These are phyloP conservation scores for Plecturocebus donacophilus DNA, from an alignment of 2,113 vertebrate genomes.

Conservation along the genomic window DNA sequence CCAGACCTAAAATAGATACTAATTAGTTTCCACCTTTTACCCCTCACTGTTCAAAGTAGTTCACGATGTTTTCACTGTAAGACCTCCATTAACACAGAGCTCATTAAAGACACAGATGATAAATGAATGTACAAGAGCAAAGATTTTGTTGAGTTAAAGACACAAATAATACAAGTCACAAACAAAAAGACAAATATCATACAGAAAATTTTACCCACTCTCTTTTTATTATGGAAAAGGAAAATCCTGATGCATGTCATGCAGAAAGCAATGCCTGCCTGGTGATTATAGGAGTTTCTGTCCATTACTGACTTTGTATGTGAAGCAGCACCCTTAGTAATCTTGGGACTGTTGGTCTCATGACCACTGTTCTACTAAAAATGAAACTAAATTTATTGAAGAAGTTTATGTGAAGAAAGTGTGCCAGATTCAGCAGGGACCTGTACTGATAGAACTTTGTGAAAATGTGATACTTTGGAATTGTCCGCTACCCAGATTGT, in stretches of 20 bases:
- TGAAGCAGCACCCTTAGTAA: not conserved
- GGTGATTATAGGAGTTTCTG: rapidly evolving
- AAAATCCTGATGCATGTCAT: rapidly evolving
- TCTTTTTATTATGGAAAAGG: not conserved
- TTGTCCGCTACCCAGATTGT: not conserved
- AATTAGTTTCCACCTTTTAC: constrained; percentile 63
- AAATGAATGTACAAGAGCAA: not conserved
- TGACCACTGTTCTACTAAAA: not conserved
- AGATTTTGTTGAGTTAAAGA: not conserved
- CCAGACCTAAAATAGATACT: constrained; percentile 40
- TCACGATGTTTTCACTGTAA: not conserved
- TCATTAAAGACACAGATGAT: constrained; percentile 7
- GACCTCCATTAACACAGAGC: constrained; percentile 4
- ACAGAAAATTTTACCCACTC: not conserved
- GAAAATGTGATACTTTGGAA: not conserved
- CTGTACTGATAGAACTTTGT: not conserved
- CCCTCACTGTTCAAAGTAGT: constrained; percentile 36
- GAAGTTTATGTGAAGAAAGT: not conserved
- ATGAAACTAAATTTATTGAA: not conserved
- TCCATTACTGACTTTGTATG: not conserved
- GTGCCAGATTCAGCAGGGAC: not conserved
- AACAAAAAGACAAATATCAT: not conserved
- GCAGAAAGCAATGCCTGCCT: not conserved
- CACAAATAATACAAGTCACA: not conserved
- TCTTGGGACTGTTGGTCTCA: not conserved